Evolutionary conservation across 2,113 vertebrate species (phyloP), one percentile per base, ranked within the genome.

Genomic region (Hylia prasina): DNA sequence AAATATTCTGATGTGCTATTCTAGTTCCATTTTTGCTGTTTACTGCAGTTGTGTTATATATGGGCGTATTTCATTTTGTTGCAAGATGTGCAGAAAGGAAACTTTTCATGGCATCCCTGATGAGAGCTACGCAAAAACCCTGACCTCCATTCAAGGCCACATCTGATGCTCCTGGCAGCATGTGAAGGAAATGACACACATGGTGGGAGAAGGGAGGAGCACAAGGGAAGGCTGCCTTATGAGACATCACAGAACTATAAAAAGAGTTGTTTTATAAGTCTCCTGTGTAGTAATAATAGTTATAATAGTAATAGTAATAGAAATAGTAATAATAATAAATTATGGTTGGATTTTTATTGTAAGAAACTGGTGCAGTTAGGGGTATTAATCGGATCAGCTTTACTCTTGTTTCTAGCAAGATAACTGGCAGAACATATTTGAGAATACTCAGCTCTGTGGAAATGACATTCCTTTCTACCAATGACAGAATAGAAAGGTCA

Each of bases 131-230:
- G 30, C 71, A 90, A 95, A 90, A 95, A 47, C 9, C 7, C 44
- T 96, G 93, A 92, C 88, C 60, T 75, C 54, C 0, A 0, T 86
- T 90, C 92, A 96, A 92, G 82, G 86, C 88, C 80, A 79, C 82
- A 70, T 96, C 71, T 96, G 90, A 96, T 64, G 71, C 47, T 95
- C 31, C 88, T 93, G 93, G 82, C 82, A 86, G 82, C 68, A 48
- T n/a, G 39, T 0, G 0, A 77, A 75, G 85, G 64, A 90, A 92
- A 92, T 77, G 63, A 68, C 28, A 58, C 40, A 65, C 15, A 37
- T 51, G 40, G 76, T 86, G n/a, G 47, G 86, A 93, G 50, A 58
- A 87, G 35, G 71, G 88, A 83, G 71, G 76, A 83, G 63, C 28
- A 73, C 45, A 66, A 85, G 50, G 2, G 42, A 83, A 61, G 50